Evolutionary conservation across 1,140 invertebrate species (phyloP), one percentile per base, ranked within the genome.

Genomic region (Calephelis virginiensis): DNA sequence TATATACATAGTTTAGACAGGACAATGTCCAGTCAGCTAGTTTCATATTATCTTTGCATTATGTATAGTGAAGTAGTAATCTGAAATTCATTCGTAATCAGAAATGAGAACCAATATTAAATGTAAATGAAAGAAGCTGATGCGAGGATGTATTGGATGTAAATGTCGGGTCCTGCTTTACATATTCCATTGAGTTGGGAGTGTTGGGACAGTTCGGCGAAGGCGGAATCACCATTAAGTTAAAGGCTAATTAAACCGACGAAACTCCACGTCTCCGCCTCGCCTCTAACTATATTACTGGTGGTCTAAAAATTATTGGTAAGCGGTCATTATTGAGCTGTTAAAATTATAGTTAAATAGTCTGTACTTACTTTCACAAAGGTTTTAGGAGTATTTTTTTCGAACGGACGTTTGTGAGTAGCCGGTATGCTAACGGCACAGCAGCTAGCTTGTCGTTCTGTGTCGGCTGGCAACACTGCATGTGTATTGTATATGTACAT

Each of bases 211-310:
- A 38, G 49, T 37, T 56, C 53, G 11, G 28, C 56, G 60, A 72
- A 72, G 73, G 74, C 70, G 76, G 77, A 78, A 78, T 80, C 76
- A 76, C 81, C 77, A 81, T 81, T 84, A 81, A 83, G 76, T 82
- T 86, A 82, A 83, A 81, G 76, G 79, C 80, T 85, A 86, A 89
- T 89, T 86, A 86, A 86, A 75, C 77, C 72, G 69, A 74, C 75
- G 76, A 78, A 82, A 83, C 78, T 84, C 83, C 67, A 72, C 69
- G 78, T 72, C 78, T 77, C 77, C 80, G 56, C 67, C 72, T 72
- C 66, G 71, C 65, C 71, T 72, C 71, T 78, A 83, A 85, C 84
- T 83, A 76, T 73, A 56, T 70, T 66, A 56, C 60, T 38, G 68
- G 63, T 64, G 70, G 72, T 53, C 45, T 43, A 73, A 75, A 63